These are phyloP conservation scores for Leptosomus discolor DNA, from an alignment of 2,113 vertebrate genomes.

Conservation along the genomic window DNA sequence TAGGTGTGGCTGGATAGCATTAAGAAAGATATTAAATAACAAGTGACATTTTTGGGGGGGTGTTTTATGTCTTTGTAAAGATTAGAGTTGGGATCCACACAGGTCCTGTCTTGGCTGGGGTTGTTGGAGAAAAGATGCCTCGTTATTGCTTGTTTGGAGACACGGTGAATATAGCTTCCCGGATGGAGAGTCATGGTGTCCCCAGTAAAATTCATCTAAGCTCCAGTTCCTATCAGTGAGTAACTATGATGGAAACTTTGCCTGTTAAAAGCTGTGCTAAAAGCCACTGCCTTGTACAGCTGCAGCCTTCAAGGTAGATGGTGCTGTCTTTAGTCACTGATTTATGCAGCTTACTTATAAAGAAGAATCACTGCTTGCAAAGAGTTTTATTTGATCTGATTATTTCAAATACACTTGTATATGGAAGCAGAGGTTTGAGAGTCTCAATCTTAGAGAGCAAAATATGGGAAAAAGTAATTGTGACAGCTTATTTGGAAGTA, in stretches of 20 bases:
- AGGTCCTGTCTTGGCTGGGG: slow-evolving; percentile 72
- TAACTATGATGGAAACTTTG: neutral
- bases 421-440: neutral
- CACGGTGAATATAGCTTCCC: slow-evolving; percentile 77
- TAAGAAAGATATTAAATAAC: neutral
- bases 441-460: neutral
- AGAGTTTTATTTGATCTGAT: neutral
- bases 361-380: neutral
- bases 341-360: neutral
- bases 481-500: neutral
- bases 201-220: slow-evolving; percentile 76
- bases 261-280: neutral
- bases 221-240: slow-evolving; percentile 67
- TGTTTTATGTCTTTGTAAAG: slow-evolving; percentile 56
- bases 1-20: neutral
- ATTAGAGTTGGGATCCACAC: slow-evolving; percentile 78
- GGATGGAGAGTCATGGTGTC: slow-evolving; percentile 76
- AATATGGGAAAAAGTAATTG: neutral
- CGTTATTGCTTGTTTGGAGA: slow-evolving; percentile 80
- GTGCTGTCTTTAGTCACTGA: neutral
- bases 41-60: neutral
- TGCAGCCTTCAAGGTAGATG: neutral
- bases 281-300: neutral
- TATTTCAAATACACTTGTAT: neutral
- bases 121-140: slow-evolving; percentile 81